phyloP scores from a whole-genome alignment of 2,113 vertebrate genomes.

The Chionodraco myersi region DNA sequence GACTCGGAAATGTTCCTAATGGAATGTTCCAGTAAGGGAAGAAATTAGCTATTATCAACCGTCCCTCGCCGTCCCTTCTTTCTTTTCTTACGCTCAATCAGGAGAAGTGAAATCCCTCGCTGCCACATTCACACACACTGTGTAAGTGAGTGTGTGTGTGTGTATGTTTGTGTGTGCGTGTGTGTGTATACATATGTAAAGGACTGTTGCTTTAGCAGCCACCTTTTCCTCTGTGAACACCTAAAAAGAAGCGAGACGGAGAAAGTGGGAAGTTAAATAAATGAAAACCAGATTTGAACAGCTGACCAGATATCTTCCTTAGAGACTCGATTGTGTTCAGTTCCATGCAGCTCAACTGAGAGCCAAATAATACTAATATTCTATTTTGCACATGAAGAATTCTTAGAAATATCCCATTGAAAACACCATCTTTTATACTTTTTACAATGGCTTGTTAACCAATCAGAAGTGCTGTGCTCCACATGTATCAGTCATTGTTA shows the following conservation, averaged over 20 bases:
- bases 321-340: too few species aligned
- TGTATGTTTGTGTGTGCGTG: constrained; percentile 14
- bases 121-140: constrained; percentile 25
- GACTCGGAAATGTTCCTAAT: constrained; percentile 69
- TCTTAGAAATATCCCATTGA: too few species aligned
- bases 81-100: constrained; percentile 32
- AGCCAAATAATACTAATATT: too few species aligned
- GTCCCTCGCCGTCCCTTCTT: too few species aligned
- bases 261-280: constrained; percentile 24
- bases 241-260: constrained; percentile 55
- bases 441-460: too few species aligned
- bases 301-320: constrained; percentile 14
- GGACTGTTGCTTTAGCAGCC: constrained; percentile 57
- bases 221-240: constrained; percentile 61
- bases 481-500: too few species aligned
- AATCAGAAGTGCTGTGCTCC: too few species aligned
- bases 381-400: too few species aligned
- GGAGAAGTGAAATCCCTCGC: constrained; percentile 43
- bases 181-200: constrained; percentile 62
- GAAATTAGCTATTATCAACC: constrained; percentile 66
- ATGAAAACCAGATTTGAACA: constrained; percentile 21
- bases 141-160: constrained; percentile 23
- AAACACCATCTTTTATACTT: too few species aligned
- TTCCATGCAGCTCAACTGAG: too few species aligned
- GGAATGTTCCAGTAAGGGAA: constrained; percentile 69